Base-by-base conservation (phyloP, 2,797 vertebrate species). In the Clarias platycephalus region DNA sequence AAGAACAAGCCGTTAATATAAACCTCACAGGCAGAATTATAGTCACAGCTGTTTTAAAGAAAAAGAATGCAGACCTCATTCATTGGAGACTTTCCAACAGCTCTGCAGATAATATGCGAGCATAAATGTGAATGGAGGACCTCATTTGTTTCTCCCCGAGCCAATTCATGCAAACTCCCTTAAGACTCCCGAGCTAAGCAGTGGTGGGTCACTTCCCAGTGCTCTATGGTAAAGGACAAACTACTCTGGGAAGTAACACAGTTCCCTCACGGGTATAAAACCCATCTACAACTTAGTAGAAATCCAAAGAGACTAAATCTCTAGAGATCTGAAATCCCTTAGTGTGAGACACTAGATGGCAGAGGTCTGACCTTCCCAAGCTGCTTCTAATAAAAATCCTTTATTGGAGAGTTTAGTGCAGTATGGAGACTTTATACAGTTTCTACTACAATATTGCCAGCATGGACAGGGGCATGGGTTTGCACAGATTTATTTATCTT, bases 401-500 rank as follows among this genome's bases (percentile, higher is more conserved):
- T 80, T 40, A 40, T 9, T 78, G 58, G 34, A n/a, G 34, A 63
- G 16, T 78, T 15, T 80, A 49, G 49, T 75, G 26, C 72, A 75
- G 18, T 31, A 13, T 24, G 57, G 22, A 64, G 60, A 64, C 60
- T 20, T 63, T 16, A 62, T 79, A 79, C 13, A 79, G 60, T n/a
- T 78, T 53, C 18, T 40, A 4, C 58, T 28, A 80, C n/a, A 49
- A 12, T 31, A 60, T 60, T 37, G 2, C 55, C 57, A 15, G 28
- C 55, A 37, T 58, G 53, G 57, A 6, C 26, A 57, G 49, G 49
- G 49, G 53, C 15, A 44, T 44, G 68, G 37, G 10, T 71, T 71
- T 37, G 66, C 66, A 72, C 24, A 53, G 28, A 86, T 82, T 84
- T 76, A 18, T 88, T 86, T 85, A 76, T 82, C 77, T 70, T 84